Percentiles rank a stretch among this genome's conserved stretches.
Evolutionary conservation across 2,113 vertebrate genomes (phyloP).

Genomic region (Gymnocephalus cernua): DNA sequence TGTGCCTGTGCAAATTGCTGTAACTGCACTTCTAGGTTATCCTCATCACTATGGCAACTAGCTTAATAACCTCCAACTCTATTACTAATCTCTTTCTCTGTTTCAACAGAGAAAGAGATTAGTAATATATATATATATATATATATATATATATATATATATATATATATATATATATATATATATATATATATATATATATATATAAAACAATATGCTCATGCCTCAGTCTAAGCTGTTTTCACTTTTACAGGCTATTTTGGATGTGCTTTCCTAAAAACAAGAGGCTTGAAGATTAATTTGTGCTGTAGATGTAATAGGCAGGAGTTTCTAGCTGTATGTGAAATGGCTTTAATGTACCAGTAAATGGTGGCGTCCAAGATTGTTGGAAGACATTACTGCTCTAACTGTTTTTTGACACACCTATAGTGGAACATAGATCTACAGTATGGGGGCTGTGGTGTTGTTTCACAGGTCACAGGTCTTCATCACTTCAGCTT

Average conservation of each 20-base stretch:
- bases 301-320: slow-evolving; percentile 18
- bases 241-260: slow-evolving; percentile 29
- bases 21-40: not conserved
- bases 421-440: slow-evolving; percentile 8
- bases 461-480: slow-evolving; percentile 34
- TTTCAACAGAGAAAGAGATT: too few species aligned
- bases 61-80: slow-evolving; percentile 8
- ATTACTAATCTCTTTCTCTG: not conserved
- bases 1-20: not conserved
- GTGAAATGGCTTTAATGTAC: slow-evolving; percentile 36
- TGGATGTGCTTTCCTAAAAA: slow-evolving; percentile 15
- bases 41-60: slow-evolving; percentile 29
- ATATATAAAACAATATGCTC: not conserved
- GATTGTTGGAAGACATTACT: slow-evolving; percentile 46
- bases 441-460: slow-evolving; percentile 20
- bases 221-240: not conserved
- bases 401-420: slow-evolving; percentile 51
- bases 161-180: too few species aligned
- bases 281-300: slow-evolving; percentile 23
- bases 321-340: slow-evolving; percentile 21
- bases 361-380: slow-evolving; percentile 39
- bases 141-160: too few species aligned
- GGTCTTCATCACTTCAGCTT: slow-evolving; percentile 13
- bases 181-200: too few species aligned
- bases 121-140: too few species aligned